Conservation (phyloP, 2,797 vertebrate species). For the Catamblyrhynchus diadema region DNA sequence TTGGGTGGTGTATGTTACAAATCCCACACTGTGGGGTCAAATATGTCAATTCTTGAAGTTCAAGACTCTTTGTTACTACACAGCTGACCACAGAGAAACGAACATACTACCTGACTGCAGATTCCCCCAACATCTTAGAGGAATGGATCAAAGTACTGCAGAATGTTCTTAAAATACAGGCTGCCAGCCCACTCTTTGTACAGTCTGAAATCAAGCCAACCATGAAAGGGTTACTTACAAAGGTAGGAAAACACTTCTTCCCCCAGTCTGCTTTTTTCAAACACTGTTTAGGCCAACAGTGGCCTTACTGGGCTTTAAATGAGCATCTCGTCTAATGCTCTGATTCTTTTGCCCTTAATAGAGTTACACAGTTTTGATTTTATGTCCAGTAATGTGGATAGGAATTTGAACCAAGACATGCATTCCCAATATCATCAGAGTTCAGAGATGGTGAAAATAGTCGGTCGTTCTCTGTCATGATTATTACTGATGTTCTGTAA, state of each 20-base stretch:
- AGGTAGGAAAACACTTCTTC: conserved; percentile 75
- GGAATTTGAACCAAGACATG: neutral
- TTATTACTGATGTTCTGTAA: conserved; percentile 26
- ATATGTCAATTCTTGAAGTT: neutral
- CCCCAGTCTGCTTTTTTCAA: neutral
- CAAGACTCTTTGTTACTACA: neutral
- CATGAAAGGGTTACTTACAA: conserved; percentile 90
- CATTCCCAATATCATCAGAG: neutral
- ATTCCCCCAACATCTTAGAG: conserved; percentile 96
- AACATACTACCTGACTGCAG: conserved; percentile 91
- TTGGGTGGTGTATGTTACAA: neutral
- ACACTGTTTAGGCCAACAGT: neutral
- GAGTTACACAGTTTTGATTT: neutral
- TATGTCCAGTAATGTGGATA: neutral
- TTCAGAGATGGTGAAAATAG: neutral
- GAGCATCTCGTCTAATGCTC: neutral
- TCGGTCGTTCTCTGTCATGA: neutral
- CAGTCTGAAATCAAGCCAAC: conserved; percentile 86
- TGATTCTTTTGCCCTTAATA: neutral
- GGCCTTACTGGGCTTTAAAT: neutral
- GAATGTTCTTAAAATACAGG: conserved; percentile 89
- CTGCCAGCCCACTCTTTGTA: conserved; percentile 88
- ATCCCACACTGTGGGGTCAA: neutral
- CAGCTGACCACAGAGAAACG: conserved; percentile 91
- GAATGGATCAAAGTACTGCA: conserved; percentile 95